phyloP scores from a whole-genome alignment of 2,113 vertebrate genomes.

The Scomber scombrus region DNA sequence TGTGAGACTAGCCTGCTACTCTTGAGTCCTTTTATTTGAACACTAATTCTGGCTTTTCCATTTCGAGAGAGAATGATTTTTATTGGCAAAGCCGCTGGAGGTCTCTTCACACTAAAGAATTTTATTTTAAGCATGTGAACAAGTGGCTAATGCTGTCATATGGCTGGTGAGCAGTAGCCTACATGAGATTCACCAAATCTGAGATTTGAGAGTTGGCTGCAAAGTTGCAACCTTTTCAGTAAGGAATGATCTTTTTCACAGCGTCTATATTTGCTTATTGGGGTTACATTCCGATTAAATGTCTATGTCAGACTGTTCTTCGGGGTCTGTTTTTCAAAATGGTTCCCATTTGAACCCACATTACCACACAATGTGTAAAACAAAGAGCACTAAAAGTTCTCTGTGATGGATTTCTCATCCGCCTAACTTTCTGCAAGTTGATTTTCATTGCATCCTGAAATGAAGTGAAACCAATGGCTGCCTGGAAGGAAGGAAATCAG shows the following conservation, averaged over 20 bases:
- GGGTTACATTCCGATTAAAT: no score
- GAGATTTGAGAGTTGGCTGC: no score
- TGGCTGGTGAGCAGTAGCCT: no score
- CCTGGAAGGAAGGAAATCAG: constrained; percentile 12
- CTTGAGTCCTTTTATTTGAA: no score
- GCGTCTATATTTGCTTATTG: neutral
- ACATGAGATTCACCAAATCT: no score
- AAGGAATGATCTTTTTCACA: neutral
- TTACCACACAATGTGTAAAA: neutral
- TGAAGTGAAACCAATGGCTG: constrained; percentile 41
- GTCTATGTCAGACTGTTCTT: neutral
- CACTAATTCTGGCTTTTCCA: no score
- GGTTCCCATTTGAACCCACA: neutral
- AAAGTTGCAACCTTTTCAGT: neutral
- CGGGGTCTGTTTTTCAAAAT: neutral
- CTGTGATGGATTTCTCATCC: constrained; percentile 5
- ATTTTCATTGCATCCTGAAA: constrained; percentile 31
- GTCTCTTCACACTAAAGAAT: no score
- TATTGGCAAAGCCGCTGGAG: no score
- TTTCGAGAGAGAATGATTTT: no score
- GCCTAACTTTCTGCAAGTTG: constrained; percentile 8
- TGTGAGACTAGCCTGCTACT: no score
- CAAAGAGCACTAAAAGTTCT: constrained; percentile 1
- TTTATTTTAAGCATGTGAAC: no score
- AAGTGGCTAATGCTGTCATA: no score